These are phyloP conservation scores for Pampusana beccarii DNA, from an alignment of 2,113 vertebrate genomes.

Conservation along the genomic window DNA sequence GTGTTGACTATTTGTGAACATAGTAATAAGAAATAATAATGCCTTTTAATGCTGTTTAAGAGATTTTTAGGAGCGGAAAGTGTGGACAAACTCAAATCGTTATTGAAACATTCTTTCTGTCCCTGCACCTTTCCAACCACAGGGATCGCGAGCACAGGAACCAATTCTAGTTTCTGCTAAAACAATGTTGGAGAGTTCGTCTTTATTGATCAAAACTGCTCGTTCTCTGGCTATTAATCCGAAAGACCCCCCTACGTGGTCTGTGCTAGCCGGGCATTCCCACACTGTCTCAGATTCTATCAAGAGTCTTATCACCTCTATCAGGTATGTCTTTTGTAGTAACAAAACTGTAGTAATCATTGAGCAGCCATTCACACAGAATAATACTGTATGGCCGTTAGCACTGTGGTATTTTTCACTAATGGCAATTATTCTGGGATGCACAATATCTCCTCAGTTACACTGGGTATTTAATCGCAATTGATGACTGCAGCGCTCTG, in stretches of 20 bases:
- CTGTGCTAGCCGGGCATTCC: conserved; percentile 94
- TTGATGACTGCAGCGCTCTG: background rate
- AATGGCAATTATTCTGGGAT: background rate
- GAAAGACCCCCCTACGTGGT: conserved; percentile 97
- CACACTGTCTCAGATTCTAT: conserved; percentile 98
- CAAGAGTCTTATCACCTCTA: conserved; percentile 98
- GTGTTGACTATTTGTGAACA: background rate
- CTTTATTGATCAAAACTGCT: conserved; percentile 90
- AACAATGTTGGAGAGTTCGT: conserved; percentile 96
- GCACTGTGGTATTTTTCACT: background rate
- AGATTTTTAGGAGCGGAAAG: background rate
- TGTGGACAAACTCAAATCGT: background rate
- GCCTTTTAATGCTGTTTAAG: background rate
- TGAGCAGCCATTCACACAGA: background rate
- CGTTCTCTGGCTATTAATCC: conserved; percentile 95
- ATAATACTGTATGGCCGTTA: background rate
- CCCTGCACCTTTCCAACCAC: background rate
- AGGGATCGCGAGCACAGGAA: conserved; percentile 95
- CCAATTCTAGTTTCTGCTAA: conserved; percentile 93
- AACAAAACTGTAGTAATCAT: background rate
- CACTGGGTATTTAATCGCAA: background rate
- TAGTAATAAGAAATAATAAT: background rate
- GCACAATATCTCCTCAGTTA: background rate
- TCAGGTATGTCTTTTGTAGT: conserved; percentile 82
- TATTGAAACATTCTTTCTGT: background rate